Evolutionary conservation across 2,113 vertebrate species (phyloP).

Genomic region (Cavia aperea): DNA sequence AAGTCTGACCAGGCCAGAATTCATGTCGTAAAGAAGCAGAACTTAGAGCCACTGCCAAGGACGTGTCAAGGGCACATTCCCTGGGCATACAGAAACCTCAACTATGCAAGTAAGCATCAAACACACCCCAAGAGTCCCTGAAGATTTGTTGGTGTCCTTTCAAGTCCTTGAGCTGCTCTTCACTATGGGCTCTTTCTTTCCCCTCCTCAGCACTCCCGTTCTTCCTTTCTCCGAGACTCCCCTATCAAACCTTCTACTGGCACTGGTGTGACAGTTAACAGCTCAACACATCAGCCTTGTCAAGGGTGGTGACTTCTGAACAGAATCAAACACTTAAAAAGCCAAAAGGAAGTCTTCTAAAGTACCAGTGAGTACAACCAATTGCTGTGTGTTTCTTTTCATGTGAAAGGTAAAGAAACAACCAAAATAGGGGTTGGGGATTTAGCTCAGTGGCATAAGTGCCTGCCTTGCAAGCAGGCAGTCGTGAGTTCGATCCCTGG

Average conservation of each 20-base stretch:
- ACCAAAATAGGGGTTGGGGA: neutral
- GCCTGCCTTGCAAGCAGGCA: no score
- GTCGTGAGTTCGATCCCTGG: no score
- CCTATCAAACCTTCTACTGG: neutral
- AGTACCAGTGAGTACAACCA: neutral
- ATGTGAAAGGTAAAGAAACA: neutral
- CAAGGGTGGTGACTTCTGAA: slow-evolving; percentile 45
- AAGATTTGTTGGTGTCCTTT: neutral
- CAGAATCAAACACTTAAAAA: slow-evolving; percentile 40
- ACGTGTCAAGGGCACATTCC: neutral
- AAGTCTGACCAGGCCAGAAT: neutral
- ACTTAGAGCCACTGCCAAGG: neutral
- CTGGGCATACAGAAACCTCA: neutral
- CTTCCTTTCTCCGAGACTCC: neutral
- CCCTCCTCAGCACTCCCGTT: neutral
- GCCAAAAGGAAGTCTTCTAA: slow-evolving; percentile 38
- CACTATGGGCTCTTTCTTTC: neutral
- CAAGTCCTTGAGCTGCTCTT: neutral
- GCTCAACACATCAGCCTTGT: neutral
- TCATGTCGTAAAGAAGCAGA: neutral
- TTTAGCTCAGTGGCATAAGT: no score
- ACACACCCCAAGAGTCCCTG: neutral
- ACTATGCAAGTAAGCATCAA: neutral
- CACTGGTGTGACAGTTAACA: neutral
- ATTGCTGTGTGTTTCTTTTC: slow-evolving; percentile 22